phyloP scores from a whole-genome alignment of 1,140 invertebrate genomes.

The Augochlora pura region DNA sequence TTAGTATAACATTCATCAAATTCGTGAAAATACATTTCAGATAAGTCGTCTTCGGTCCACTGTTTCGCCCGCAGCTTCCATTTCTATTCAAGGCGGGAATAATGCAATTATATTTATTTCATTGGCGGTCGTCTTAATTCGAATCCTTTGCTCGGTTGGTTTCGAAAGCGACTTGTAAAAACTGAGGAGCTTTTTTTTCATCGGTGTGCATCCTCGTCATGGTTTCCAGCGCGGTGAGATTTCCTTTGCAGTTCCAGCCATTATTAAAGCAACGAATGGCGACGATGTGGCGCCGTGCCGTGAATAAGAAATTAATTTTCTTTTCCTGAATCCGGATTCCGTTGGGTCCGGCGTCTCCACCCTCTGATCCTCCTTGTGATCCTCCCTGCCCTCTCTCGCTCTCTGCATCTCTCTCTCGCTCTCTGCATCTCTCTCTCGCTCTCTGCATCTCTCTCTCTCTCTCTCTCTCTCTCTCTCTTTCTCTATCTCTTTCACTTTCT shows the following conservation, averaged over 20 bases:
- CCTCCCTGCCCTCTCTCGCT: neutral
- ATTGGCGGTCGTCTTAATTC: conserved; percentile 7
- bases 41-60: too few species aligned
- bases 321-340: conserved; percentile 40
- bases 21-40: too few species aligned
- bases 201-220: neutral
- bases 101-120: conserved; percentile 55
- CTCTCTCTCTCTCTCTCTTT: neutral
- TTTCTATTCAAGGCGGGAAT: conserved; percentile 6
- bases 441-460: too few species aligned
- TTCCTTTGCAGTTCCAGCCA: conserved; percentile 1
- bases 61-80: too few species aligned
- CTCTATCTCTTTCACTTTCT: too few species aligned
- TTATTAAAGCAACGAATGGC: conserved; percentile 53
- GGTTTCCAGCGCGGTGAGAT: neutral
- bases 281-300: conserved; percentile 42
- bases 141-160: neutral
- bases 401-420: neutral
- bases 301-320: conserved; percentile 67
- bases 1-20: too few species aligned
- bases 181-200: neutral
- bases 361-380: conserved; percentile 7
- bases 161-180: neutral
- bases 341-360: conserved; percentile 5
- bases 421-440: neutral